phyloP scores from a whole-genome alignment of 1,140 invertebrate species.

The Pygmarrhopalites habei region DNA sequence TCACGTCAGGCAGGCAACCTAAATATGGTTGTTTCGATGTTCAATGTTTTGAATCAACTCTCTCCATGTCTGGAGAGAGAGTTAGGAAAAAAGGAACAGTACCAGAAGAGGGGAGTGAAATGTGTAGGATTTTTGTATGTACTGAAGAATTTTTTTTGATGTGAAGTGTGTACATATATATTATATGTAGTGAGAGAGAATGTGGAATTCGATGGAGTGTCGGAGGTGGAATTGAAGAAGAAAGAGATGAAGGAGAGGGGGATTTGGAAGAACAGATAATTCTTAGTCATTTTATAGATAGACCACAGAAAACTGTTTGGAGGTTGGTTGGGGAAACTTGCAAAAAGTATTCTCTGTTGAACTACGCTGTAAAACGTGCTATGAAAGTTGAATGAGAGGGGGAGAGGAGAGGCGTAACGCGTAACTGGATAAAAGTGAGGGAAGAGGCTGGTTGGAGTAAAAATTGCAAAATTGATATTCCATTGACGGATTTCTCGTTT shows the following conservation, averaged over 20 bases:
- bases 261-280: background rate
- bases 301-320: conserved; percentile 25
- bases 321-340: conserved; percentile 23
- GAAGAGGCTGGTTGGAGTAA: conserved; percentile 2
- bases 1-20: too few relatives aligned
- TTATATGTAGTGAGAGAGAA: background rate
- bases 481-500: conserved; percentile 38
- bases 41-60: too few relatives aligned
- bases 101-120: too few relatives aligned
- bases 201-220: background rate
- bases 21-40: too few relatives aligned
- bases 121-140: too few relatives aligned
- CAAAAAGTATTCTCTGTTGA: conserved; percentile 24
- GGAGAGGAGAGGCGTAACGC: background rate
- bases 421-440: background rate
- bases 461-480: conserved; percentile 40
- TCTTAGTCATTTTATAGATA: conserved; percentile 11
- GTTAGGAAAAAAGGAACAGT: too few relatives aligned
- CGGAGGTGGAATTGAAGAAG: background rate
- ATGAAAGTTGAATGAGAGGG: conserved; percentile 20
- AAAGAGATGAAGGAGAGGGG: background rate
- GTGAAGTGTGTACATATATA: too few relatives aligned
- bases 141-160: too few relatives aligned
- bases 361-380: conserved; percentile 22
- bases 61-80: too few relatives aligned